Conservation (phyloP, 2,888 invertebrate genomes). For the Lapara coniferarum region DNA sequence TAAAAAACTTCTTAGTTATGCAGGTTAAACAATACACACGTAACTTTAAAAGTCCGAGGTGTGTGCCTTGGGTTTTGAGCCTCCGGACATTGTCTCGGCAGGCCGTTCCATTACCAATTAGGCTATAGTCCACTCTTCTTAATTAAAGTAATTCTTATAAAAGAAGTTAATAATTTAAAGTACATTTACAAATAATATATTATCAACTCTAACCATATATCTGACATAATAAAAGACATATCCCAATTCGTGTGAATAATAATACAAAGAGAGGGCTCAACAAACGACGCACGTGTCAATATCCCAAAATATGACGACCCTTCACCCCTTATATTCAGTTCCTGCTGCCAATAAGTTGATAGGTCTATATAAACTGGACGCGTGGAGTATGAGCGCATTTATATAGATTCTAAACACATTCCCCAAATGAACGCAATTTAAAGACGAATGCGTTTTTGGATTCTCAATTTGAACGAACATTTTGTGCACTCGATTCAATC, state of each 20-base stretch:
- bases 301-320: conserved; percentile 58
- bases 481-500: conserved; percentile 59
- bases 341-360: neutral
- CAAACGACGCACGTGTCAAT: conserved; percentile 54
- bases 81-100: too few species aligned
- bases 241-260: conserved; percentile 68
- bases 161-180: neutral
- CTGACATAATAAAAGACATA: conserved; percentile 51
- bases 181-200: neutral
- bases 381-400: conserved; percentile 63
- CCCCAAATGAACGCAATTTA: conserved; percentile 80
- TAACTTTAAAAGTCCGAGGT: too few species aligned
- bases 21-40: too few species aligned
- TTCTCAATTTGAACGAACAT: conserved; percentile 71
- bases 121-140: too few species aligned
- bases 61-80: too few species aligned
- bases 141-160: too few species aligned
- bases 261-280: conserved; percentile 61
- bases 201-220: conserved; percentile 43
- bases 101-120: too few species aligned
- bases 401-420: conserved; percentile 78
- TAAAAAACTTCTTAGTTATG: too few species aligned
- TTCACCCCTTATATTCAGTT: conserved; percentile 26
- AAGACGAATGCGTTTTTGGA: conserved; percentile 73
- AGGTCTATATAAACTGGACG: conserved; percentile 37